Conservation (phyloP, 1,140 invertebrate species). For the Paraescarpia echinospica region DNA sequence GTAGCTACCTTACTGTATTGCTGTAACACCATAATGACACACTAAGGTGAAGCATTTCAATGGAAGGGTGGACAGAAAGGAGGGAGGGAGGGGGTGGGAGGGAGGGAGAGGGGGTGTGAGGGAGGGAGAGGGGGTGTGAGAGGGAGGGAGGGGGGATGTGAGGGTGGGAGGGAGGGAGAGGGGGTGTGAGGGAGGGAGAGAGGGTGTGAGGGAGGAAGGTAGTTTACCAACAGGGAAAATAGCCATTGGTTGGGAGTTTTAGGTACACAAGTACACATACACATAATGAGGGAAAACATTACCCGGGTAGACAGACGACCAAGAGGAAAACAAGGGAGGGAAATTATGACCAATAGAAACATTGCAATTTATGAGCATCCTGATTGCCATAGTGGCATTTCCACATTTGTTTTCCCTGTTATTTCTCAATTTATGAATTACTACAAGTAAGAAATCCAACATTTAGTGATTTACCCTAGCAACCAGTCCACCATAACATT, state of each 20-base stretch:
- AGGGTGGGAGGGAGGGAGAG: too few relatives aligned
- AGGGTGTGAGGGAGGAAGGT: too few relatives aligned
- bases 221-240: not conserved
- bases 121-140: too few relatives aligned
- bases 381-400: not conserved
- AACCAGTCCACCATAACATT: not conserved
- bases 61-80: not conserved
- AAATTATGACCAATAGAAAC: not conserved
- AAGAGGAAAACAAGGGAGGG: not conserved
- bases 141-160: too few relatives aligned
- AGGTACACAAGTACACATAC: not conserved
- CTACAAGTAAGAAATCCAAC: too few relatives aligned
- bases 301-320: not conserved
- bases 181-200: too few relatives aligned
- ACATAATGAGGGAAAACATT: not conserved
- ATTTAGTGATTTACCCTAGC: not conserved
- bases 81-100: too few relatives aligned
- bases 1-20: too few relatives aligned
- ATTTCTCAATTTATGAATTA: too few relatives aligned
- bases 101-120: too few relatives aligned
- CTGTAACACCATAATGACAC: too few relatives aligned
- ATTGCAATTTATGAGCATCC: not conserved
- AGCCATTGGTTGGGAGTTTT: not conserved
- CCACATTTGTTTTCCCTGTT: not conserved
- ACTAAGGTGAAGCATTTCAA: too few relatives aligned